These are phyloP conservation scores for Euzophera pinguis DNA, from an alignment of 2,888 invertebrate species.

Conservation along the genomic window DNA sequence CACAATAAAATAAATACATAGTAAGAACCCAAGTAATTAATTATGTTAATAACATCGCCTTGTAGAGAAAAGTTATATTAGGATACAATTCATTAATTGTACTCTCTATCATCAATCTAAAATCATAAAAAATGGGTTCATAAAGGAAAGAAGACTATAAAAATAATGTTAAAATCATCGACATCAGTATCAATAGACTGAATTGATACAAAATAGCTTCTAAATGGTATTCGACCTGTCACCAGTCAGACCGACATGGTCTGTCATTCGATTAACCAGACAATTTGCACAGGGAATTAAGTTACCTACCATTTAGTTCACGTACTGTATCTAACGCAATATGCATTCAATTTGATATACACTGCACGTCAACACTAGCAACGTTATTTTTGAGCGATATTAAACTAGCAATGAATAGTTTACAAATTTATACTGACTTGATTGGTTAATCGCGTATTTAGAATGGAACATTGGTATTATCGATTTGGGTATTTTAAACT, in stretches of 20 bases:
- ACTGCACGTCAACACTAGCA: not conserved
- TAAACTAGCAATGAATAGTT: not conserved
- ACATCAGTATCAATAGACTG: not conserved
- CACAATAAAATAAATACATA: too few species aligned
- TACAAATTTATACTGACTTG: not conserved
- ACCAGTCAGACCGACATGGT: not conserved
- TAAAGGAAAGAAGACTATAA: too few species aligned
- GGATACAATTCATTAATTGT: too few species aligned
- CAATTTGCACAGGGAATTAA: slow-evolving; percentile 2
- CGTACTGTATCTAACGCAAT: not conserved
- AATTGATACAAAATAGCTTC: not conserved
- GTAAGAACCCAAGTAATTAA: too few species aligned
- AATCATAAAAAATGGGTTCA: too few species aligned
- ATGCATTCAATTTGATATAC: not conserved
- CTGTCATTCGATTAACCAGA: slow-evolving; percentile 6
- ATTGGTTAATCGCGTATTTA: not conserved
- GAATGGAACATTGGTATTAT: not conserved
- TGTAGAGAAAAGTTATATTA: too few species aligned
- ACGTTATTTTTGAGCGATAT: not conserved
- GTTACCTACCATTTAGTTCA: not conserved
- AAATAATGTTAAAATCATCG: too few species aligned
- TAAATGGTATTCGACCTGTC: not conserved
- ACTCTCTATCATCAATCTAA: too few species aligned
- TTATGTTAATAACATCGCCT: too few species aligned
- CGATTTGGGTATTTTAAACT: not conserved